phyloP scores from a whole-genome alignment of 1,140 invertebrate species.

The Temnothorax nylanderi region DNA sequence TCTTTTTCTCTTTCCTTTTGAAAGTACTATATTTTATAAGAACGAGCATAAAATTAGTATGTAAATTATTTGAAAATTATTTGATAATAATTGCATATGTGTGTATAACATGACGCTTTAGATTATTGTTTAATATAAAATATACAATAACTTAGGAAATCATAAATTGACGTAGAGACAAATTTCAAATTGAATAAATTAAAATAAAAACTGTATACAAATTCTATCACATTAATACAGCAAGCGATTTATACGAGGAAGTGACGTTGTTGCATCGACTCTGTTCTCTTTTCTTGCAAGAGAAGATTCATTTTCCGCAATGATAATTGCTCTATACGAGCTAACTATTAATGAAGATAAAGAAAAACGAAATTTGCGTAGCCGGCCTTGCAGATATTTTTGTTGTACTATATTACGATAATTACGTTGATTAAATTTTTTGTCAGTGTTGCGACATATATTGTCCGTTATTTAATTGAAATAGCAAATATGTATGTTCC shows the following conservation, averaged over 20 bases:
- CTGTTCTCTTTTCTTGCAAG: not conserved
- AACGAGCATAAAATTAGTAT: not conserved
- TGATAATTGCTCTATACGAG: not conserved
- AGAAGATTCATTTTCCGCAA: not conserved
- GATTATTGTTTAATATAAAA: not conserved
- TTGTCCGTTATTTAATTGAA: not conserved
- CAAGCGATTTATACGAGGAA: not conserved
- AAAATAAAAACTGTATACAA: not conserved
- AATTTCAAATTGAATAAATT: not conserved
- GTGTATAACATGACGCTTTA: not conserved
- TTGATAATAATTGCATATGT: not conserved
- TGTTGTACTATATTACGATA: not conserved
- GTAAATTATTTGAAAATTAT: not conserved
- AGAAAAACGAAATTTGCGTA: not conserved
- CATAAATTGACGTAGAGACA: not conserved
- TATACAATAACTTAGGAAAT: not conserved
- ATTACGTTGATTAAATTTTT: not conserved
- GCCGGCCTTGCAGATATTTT: not conserved
- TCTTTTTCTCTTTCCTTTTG: not conserved
- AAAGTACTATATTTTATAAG: not conserved
- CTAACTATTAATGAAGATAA: not conserved
- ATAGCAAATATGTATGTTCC: not conserved
- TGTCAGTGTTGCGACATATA: not conserved
- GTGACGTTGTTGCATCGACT: slow-evolving; percentile 11
- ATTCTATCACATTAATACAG: not conserved